Percentiles rank a stretch among this genome's conserved stretches.
Conservation (phyloP, 2,888 invertebrate species). For the Leucophora obtusa region DNA sequence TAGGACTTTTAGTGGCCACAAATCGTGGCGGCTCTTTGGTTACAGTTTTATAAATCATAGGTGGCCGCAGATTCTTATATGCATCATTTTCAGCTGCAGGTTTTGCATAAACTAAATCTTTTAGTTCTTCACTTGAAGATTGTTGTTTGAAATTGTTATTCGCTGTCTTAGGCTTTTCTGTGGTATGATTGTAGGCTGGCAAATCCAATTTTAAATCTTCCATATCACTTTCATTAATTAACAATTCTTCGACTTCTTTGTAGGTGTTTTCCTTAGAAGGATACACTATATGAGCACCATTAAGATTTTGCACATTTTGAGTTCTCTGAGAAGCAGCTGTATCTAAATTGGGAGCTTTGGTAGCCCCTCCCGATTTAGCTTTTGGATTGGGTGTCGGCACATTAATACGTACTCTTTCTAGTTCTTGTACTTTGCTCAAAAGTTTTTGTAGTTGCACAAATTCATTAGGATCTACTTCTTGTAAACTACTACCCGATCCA, state of each 20-base stretch:
- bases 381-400: constrained; percentile 60
- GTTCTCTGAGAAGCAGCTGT: constrained; percentile 72
- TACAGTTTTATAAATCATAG: constrained; percentile 71
- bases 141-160: constrained; percentile 23
- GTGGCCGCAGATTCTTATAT: constrained; percentile 72
- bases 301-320: constrained; percentile 69
- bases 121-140: constrained; percentile 72
- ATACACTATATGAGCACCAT: constrained; percentile 71
- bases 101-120: constrained; percentile 66
- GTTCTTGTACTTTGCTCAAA: constrained; percentile 78
- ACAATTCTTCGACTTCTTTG: constrained; percentile 41
- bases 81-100: constrained; percentile 66
- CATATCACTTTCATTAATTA: constrained; percentile 8
- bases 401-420: constrained; percentile 74
- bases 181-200: constrained; percentile 64
- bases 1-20: constrained; percentile 62
- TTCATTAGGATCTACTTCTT: constrained; percentile 79
- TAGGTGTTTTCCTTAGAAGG: constrained; percentile 65
- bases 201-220: constrained; percentile 67
- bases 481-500: constrained; percentile 67
- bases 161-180: constrained; percentile 1
- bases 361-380: constrained; percentile 45
- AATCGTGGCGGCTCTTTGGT: constrained; percentile 62
- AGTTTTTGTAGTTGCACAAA: constrained; percentile 79
- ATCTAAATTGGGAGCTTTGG: constrained; percentile 66